Conservation (phyloP, 2,888 invertebrate genomes). For the Clusia tigrina region DNA sequence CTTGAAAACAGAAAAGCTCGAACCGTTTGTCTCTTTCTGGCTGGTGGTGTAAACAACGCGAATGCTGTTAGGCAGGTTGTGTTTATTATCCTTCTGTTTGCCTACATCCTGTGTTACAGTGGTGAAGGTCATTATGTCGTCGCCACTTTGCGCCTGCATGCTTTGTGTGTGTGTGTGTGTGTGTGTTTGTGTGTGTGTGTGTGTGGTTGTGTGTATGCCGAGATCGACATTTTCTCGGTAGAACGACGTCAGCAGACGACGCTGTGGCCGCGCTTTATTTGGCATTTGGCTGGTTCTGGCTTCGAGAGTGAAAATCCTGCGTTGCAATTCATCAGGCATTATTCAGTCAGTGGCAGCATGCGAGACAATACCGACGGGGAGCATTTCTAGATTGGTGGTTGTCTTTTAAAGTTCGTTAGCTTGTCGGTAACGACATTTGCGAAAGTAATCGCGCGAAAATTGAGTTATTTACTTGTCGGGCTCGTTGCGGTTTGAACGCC, state of each 20-base stretch:
- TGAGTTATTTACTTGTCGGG: neutral
- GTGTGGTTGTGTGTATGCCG: too few species aligned
- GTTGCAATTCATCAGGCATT: slow-evolving; percentile 2
- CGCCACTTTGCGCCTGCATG: slow-evolving; percentile 27
- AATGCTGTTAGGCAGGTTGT: slow-evolving; percentile 11
- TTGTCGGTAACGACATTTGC: neutral
- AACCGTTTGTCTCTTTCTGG: slow-evolving; percentile 16
- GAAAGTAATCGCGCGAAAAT: neutral
- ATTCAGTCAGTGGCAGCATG: neutral
- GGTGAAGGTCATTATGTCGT: slow-evolving; percentile 59
- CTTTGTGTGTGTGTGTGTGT: too few species aligned
- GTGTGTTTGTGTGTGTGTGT: too few species aligned
- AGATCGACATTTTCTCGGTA: too few species aligned
- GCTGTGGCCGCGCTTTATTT: too few species aligned
- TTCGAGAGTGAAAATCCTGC: slow-evolving; percentile 10
- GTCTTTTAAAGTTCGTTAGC: neutral
- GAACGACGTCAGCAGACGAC: too few species aligned
- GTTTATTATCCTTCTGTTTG: slow-evolving; percentile 3
- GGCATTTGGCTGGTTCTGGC: slow-evolving; percentile 12
- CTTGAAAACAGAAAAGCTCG: slow-evolving; percentile 44
- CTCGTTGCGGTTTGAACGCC: neutral
- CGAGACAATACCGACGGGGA: neutral
- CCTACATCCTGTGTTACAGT: slow-evolving; percentile 34
- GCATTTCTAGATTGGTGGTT: neutral
- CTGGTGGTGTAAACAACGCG: slow-evolving; percentile 2